phyloP scores from a whole-genome alignment of 2,888 invertebrate genomes.

The Lepidonotus clava region DNA sequence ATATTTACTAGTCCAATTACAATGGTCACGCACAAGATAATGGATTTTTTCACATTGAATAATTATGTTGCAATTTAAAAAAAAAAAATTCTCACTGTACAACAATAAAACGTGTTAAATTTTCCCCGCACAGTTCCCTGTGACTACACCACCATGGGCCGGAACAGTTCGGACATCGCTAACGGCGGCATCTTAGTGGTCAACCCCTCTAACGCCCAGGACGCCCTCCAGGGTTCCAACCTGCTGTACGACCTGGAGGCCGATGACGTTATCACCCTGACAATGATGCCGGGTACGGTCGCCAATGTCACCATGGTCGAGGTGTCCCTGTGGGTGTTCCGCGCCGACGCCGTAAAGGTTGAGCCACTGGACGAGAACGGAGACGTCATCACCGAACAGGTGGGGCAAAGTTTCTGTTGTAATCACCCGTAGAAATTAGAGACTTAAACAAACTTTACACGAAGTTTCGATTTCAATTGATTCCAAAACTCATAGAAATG shows the following conservation, averaged over 20 bases:
- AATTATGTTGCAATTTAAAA: too few species aligned
- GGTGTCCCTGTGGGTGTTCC: slow-evolving; percentile 11
- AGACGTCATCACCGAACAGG: not conserved
- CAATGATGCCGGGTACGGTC: not conserved
- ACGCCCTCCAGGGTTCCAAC: slow-evolving; percentile 26
- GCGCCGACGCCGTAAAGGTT: slow-evolving; percentile 27
- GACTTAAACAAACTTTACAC: too few species aligned
- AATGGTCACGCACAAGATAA: too few species aligned
- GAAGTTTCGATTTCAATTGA: too few species aligned
- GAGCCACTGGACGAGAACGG: slow-evolving; percentile 39
- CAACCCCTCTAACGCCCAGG: not conserved
- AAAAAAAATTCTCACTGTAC: too few species aligned
- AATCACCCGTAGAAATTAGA: too few species aligned
- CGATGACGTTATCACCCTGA: not conserved
- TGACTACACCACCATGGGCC: not conserved
- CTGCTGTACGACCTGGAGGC: not conserved
- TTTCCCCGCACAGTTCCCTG: not conserved
- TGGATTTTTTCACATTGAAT: too few species aligned
- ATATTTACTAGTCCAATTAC: too few species aligned
- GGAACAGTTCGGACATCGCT: not conserved
- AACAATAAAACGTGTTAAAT: too few species aligned
- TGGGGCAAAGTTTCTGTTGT: too few species aligned
- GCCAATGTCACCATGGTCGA: slow-evolving; percentile 23
- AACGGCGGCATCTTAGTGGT: slow-evolving; percentile 13
- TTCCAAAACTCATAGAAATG: too few species aligned